Evolutionary conservation across 1,140 invertebrate species (phyloP), one percentile per base, ranked within the genome.

Genomic region (Trachelipus rathkii): DNA sequence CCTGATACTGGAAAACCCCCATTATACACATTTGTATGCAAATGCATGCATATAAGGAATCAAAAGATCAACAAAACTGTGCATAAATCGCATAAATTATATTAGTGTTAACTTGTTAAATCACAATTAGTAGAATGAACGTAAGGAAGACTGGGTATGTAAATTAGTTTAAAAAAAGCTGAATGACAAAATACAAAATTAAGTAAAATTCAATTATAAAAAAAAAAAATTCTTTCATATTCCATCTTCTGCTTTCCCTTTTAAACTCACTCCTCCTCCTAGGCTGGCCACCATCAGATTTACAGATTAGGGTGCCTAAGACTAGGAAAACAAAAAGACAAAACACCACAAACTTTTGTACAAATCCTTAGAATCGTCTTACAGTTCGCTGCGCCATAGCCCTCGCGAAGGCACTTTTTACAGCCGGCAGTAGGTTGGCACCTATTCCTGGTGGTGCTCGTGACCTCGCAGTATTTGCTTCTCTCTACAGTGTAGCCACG

Each of bases 321-420:
- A 79, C 78, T 79, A 80, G 74, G 76, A 78, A 76, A 80, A 80
- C 79, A 78, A 81, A 15, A 78, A 78, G 72, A 78, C 75, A 78
- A 76, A 81, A 81, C 79, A 81, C 79, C 79, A 81, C 79, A 81
- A 81, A 81, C 79, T 81, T 81, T 81, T 81, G 79, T 81, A 81
- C 77, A 81, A 81, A 77, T 81, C 79, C 79, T 81, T 81, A 81
- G 79, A 78, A 81, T 81, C 79, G 77, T 81, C 90, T 93, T 95
- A 92, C 98, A 95, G 97, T 90, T 98, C 96, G 87, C 94, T 96
- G 86, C 95, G 88, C 96, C 98, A 98, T 79, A 96, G 96, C 89
- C 95, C 96, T 66, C 92, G 90, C 9, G 44, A 19, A 21, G 98
- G 88, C 85, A 96, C 98, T 86, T 98, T 98, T 85, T 98, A 95